Evolutionary conservation across 2,113 vertebrate species (phyloP).

Genomic region (Grus americana): DNA sequence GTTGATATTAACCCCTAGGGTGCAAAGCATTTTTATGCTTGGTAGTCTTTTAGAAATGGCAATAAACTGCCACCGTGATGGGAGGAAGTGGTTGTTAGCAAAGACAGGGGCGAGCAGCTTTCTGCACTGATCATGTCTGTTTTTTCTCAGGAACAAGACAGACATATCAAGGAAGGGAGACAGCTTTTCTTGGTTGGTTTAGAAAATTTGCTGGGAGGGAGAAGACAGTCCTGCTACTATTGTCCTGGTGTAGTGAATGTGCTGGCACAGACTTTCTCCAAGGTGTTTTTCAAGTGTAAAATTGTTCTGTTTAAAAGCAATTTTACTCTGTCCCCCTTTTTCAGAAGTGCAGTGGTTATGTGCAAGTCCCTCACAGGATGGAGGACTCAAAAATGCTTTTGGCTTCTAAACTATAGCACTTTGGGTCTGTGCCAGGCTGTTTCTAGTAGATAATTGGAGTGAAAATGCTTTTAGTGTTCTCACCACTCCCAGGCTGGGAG

Average conservation of each 20-base stretch:
- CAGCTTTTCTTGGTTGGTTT: neutral
- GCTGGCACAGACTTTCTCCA: neutral
- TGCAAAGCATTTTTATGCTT: neutral
- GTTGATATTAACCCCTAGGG: neutral
- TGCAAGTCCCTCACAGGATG: neutral
- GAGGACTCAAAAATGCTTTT: neutral
- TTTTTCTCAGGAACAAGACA: neutral
- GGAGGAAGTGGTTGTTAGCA: neutral
- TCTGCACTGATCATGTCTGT: neutral
- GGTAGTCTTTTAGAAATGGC: neutral
- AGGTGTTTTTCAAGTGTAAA: neutral
- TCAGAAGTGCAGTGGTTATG: neutral
- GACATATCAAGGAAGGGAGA: neutral
- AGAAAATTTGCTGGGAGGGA: neutral
- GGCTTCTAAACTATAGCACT: neutral
- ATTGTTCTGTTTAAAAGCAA: neutral
- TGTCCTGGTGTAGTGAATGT: neutral
- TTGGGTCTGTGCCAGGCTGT: constrained; percentile 13
- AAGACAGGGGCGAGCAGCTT: neutral
- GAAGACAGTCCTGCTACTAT: neutral
- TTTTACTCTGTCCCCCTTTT: neutral
- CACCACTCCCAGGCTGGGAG: neutral
- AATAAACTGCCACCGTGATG: neutral
- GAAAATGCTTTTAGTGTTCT: constrained; percentile 21
- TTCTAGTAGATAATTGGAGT: neutral